Evolutionary conservation across 2,888 invertebrate genomes (phyloP).

Genomic region (Melieria omissa): DNA sequence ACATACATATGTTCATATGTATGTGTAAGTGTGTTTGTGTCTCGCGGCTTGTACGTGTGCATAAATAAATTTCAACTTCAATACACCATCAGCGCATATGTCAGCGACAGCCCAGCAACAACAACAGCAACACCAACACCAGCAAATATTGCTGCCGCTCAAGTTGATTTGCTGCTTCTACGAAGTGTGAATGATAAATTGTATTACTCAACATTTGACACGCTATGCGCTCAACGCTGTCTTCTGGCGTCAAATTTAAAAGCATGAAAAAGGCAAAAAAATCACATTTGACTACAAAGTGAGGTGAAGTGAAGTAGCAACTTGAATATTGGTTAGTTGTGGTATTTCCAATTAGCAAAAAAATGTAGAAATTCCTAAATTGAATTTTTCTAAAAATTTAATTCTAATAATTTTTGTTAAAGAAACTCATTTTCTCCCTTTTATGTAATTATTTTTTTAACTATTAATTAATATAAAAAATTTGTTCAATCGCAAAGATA

Average conservation of each 20-base stretch:
- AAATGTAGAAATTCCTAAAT: too few relatives aligned
- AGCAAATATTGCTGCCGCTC: constrained; percentile 19
- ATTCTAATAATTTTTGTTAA: too few relatives aligned
- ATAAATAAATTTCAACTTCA: constrained; percentile 8
- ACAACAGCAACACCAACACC: background rate
- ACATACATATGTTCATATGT: background rate
- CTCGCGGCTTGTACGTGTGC: background rate
- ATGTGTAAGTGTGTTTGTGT: constrained; percentile 1
- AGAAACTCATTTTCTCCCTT: too few relatives aligned
- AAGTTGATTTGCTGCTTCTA: constrained; percentile 28
- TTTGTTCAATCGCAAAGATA: too few relatives aligned
- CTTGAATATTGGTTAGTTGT: too few relatives aligned
- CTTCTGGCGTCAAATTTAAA: background rate
- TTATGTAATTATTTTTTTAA: too few relatives aligned
- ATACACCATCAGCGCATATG: background rate
- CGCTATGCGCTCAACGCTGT: background rate
- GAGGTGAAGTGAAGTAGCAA: too few relatives aligned
- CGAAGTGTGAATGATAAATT: constrained; percentile 43
- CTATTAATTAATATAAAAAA: too few relatives aligned
- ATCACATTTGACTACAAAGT: too few relatives aligned
- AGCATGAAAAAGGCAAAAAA: too few relatives aligned
- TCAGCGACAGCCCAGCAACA: background rate
- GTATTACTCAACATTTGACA: constrained; percentile 40
- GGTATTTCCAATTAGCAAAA: too few relatives aligned
- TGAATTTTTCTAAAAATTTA: too few relatives aligned